Base-by-base conservation (phyloP, 2,888 invertebrate genomes). In the Diachrysia chrysitis region DNA sequence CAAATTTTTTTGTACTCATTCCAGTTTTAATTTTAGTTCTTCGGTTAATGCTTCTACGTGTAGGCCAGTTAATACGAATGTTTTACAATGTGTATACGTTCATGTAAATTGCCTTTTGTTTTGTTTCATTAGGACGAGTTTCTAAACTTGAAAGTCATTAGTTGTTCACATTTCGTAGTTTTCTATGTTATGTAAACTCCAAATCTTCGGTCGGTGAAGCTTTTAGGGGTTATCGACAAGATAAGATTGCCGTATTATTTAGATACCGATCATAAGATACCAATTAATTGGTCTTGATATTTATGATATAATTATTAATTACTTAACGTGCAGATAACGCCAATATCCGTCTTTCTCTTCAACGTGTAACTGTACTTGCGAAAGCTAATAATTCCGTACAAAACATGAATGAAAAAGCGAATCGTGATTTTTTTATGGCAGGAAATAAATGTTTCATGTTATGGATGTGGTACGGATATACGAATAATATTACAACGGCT, bases 21-120 rank as follows among this genome's bases (percentile, higher is more conserved):
- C 37, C 37, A 37, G 37, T 37, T 37, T 0, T 3, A 37, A 16
- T 37, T 32, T 14, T 16, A 16, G 37, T 4, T 37, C 37, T 5
- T 14, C 5, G 37, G 48, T 48, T 19, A 48, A 48, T 48, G 48
- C 48, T 17, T 17, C 48, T 42, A 63, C 55, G 59, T 54, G 57
- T 62, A 9, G 48, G 16, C 25, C 46, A 54, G 59, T 74, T 71
- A 70, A 76, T 76, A 62, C 60, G 42, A 0, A 25, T 63, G 55
- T 68, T 55, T 57, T 9, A 65, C 61, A 66, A 67, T 46, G 55
- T 59, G 48, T 48, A 19, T 57, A 32, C 51, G 35, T 67, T 57
- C 23, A 56, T 66, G 63, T 69, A 35, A 62, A 77, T 61, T 37
- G 37, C 23, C 6, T 69, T 59, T 60, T 63, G 37, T 60, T 58